A percentile compares a stretch with the other conserved stretches of the same genome.
Conservation (phyloP, 2,888 invertebrate species). For the Synanthedon formicaeformis region DNA sequence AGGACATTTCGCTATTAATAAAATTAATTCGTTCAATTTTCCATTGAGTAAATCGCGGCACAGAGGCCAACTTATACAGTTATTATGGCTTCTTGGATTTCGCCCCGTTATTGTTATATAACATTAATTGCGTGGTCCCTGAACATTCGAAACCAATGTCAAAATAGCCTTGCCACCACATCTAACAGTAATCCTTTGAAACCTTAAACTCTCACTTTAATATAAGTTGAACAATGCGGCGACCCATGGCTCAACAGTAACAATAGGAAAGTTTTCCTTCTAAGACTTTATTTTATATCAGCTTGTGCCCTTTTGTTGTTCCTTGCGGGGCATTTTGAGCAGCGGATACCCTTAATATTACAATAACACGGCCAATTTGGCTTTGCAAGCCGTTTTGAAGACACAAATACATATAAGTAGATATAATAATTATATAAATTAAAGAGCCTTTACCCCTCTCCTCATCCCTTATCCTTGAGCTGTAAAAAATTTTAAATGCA, state of each 20-base stretch:
- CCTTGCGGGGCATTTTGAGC: conserved; percentile 19
- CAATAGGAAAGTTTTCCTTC: conserved; percentile 60
- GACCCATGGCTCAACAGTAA: conserved; percentile 48
- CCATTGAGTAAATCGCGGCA: no score
- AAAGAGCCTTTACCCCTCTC: no score
- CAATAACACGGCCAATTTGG: conserved; percentile 38
- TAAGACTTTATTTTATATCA: conserved; percentile 54
- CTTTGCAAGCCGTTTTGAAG: neutral
- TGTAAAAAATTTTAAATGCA: no score
- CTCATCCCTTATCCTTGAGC: no score
- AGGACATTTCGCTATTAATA: no score
- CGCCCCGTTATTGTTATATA: no score
- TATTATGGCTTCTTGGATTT: no score
- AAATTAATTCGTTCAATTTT: no score
- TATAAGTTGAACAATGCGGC: conserved; percentile 60
- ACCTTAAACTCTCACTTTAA: conserved; percentile 59
- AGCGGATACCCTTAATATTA: conserved; percentile 31
- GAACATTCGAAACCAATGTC: conserved; percentile 22
- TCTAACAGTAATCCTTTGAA: conserved; percentile 55
- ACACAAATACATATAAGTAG: neutral
- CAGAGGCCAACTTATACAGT: no score
- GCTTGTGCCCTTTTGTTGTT: conserved; percentile 26
- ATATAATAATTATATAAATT: no score
- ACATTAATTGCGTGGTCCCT: conserved; percentile 20
- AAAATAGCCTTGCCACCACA: conserved; percentile 28